phyloP scores from a whole-genome alignment of 2,888 invertebrate species.

The Nysson spinosus region DNA sequence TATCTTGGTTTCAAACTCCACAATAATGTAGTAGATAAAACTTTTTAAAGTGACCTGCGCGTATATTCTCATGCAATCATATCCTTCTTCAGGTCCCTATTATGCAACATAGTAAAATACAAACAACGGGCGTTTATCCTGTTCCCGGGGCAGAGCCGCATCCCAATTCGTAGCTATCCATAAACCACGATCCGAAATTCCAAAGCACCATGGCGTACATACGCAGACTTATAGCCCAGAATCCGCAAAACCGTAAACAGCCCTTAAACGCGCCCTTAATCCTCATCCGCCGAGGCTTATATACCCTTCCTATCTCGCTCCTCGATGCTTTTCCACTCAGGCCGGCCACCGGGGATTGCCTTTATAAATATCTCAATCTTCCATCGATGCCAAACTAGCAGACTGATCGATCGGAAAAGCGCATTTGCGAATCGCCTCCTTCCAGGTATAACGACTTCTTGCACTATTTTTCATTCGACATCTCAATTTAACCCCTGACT shows the following conservation, averaged over 20 bases:
- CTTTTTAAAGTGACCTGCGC: constrained; percentile 39
- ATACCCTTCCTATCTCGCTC: constrained; percentile 1
- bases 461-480: constrained; percentile 29
- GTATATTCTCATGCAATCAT: constrained; percentile 15
- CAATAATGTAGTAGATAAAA: constrained; percentile 34
- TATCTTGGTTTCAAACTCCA: no score
- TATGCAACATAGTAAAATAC: constrained; percentile 26
- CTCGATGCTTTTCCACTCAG: background rate
- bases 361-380: constrained; percentile 60
- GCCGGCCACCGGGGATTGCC: constrained; percentile 41
- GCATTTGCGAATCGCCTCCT: constrained; percentile 42
- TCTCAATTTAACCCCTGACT: background rate
- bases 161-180: constrained; percentile 41
- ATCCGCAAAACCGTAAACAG: constrained; percentile 65
- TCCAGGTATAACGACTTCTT: constrained; percentile 39
- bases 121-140: constrained; percentile 43
- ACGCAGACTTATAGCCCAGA: constrained; percentile 40
- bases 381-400: constrained; percentile 16
- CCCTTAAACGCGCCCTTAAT: constrained; percentile 65
- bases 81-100: constrained; percentile 16
- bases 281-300: constrained; percentile 50
- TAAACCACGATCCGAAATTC: constrained; percentile 56
- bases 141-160: constrained; percentile 22
- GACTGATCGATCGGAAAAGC: constrained; percentile 51
- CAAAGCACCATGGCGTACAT: constrained; percentile 26